phyloP scores from a whole-genome alignment of 2,888 invertebrate genomes.

The Atethmia centrago region DNA sequence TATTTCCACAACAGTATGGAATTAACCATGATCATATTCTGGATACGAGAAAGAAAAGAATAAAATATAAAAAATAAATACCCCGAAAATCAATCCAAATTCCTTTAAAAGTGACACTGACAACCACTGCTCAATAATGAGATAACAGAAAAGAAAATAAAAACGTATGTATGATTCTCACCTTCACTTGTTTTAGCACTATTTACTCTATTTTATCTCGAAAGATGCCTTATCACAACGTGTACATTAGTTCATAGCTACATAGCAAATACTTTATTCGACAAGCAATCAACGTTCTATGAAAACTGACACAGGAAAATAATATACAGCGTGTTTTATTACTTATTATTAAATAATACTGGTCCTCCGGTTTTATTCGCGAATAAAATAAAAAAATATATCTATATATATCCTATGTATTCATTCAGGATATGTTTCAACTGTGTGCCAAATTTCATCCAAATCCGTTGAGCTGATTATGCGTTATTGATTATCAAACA shows the following conservation, averaged over 20 bases:
- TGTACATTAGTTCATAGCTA: conserved; percentile 43
- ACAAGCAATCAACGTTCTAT: conserved; percentile 47
- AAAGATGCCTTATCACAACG: conserved; percentile 57
- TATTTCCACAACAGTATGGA: too few species aligned
- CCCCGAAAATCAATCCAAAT: not conserved
- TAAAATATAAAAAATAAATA: not conserved
- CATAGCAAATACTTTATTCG: conserved; percentile 52
- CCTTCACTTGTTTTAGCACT: conserved; percentile 50
- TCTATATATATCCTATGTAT: not conserved
- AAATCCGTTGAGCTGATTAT: not conserved
- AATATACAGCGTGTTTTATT: conserved; percentile 34
- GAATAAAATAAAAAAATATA: not conserved
- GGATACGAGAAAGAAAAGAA: not conserved
- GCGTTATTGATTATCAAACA: not conserved
- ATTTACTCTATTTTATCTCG: conserved; percentile 58
- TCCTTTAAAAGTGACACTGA: not conserved
- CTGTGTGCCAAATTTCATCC: not conserved
- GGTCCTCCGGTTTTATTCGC: not conserved
- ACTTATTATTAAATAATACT: not conserved
- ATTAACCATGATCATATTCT: too few species aligned
- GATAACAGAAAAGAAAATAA: conserved; percentile 1
- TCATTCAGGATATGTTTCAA: not conserved
- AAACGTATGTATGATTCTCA: conserved; percentile 11
- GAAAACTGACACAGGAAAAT: conserved; percentile 20
- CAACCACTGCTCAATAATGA: not conserved